Base-by-base conservation (phyloP, 2,113 vertebrate genomes). In the Cavia porcellus region DNA sequence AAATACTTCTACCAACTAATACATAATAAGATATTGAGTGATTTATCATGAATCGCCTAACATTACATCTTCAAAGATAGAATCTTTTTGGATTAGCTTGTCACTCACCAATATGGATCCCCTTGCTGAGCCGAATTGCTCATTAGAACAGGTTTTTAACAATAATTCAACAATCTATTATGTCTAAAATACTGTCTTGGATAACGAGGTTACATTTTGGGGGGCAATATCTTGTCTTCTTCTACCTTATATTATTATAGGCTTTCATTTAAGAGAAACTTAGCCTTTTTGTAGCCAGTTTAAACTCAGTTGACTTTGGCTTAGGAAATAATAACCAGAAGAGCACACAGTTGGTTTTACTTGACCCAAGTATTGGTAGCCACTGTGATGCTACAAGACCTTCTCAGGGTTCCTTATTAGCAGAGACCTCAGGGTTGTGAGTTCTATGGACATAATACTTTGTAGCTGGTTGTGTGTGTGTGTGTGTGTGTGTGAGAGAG, bases 191-290 rank as follows among this genome's bases (percentile, higher is more conserved):
- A 89, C 30, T 88, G 5, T 38, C 45, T 11, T 52, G 42, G 5
- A 1, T 61, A n/a, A 19, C 70, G 2, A 47, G 15, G 25, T 30
- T 62, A 28, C 25, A 61, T 59, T 62, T 70, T 8, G 45, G 5
- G 12, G 42, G 68, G 59, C 3, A 85, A 79, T 32, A 57, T 5
- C n/a, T 12, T 70, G 28, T 17, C 28, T 77, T 72, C 64, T 92
- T 62, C 72, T 64, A 64, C 28, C 12, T 92, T 87, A 70, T 57
- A 59, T 28, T 90, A 19, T 64, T 30, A 32, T 32, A 61, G 4
- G 35, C 9, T 93, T 89, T 95, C 14, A 75, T 42, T 89, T 82
- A 75, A 93, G 24, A 92, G 7, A 85, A 88, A 68, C 62, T 20
- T 22, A 19, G 6, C 2, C 57, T 19, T 42, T 80, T 24, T 42